Evolutionary conservation across 2,113 vertebrate genomes (phyloP).

Genomic region (Nyctibius bracteatus): DNA sequence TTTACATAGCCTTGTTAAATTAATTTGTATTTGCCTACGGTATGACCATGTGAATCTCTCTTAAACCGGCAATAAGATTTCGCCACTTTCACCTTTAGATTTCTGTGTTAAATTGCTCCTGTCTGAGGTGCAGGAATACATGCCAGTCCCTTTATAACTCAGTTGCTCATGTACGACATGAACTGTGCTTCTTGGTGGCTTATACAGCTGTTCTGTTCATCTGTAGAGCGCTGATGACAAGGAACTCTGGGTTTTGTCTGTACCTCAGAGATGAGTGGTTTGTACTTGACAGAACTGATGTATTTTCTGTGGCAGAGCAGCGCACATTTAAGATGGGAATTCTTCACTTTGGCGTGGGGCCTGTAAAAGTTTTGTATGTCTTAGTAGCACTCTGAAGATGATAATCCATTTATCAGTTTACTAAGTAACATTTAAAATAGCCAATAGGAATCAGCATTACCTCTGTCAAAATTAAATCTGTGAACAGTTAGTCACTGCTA

Average conservation of each 20-base stretch:
- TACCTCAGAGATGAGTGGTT: not conserved
- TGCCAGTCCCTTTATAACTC: not conserved
- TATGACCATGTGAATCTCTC: not conserved
- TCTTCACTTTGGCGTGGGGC: not conserved
- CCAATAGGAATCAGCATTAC: not conserved
- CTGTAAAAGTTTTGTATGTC: not conserved
- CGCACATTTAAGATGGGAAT: not conserved
- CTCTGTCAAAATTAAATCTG: not conserved
- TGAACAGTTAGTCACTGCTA: not conserved
- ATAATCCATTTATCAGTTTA: not conserved
- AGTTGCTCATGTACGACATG: fast-evolving
- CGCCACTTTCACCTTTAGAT: not conserved
- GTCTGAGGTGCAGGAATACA: not conserved
- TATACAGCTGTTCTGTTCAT: not conserved
- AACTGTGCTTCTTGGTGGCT: not conserved
- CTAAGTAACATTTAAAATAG: not conserved
- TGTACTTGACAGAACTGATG: not conserved
- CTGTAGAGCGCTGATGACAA: not conserved
- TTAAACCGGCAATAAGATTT: not conserved
- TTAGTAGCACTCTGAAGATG: not conserved
- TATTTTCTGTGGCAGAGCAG: not conserved
- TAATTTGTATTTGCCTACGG: not conserved
- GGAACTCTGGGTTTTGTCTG: not conserved
- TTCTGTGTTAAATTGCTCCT: not conserved
- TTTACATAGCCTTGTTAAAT: not conserved